Evolutionary conservation across 2,113 vertebrate genomes (phyloP).

Genomic region (Otus sunia): DNA sequence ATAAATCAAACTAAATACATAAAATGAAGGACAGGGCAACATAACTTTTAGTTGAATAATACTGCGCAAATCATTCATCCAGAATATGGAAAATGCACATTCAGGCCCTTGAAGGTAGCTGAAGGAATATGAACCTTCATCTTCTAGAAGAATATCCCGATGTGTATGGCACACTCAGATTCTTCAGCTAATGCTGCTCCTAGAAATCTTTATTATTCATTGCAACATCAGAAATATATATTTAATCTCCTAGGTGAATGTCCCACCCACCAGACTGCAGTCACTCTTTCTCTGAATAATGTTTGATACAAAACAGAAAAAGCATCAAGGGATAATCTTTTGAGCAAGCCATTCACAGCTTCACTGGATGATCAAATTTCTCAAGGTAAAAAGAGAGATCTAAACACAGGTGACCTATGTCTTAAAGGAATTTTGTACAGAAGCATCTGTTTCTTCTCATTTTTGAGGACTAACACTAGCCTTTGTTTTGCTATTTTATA

Average conservation of each 20-base stretch:
- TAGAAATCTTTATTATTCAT: not conserved
- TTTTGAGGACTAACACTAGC: not conserved
- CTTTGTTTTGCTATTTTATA: not conserved
- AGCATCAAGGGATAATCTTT: not conserved
- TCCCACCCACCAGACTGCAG: not conserved
- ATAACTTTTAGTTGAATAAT: not conserved
- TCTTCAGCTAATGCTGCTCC: not conserved
- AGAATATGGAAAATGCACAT: not conserved
- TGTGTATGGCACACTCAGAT: too few relatives aligned
- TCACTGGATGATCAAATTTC: not conserved
- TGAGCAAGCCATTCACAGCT: not conserved
- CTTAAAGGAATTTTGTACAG: not conserved
- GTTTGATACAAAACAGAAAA: not conserved
- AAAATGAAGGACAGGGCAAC: not conserved
- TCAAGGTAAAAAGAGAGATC: not conserved
- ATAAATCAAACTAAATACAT: not conserved
- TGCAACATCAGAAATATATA: not conserved
- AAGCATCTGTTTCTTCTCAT: not conserved
- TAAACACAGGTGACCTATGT: not conserved
- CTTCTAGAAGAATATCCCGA: not conserved
- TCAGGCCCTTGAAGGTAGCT: not conserved
- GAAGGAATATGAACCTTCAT: not conserved
- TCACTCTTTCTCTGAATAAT: not conserved
- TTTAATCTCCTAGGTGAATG: not conserved
- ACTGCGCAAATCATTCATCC: not conserved